Base-by-base conservation (phyloP, 2,113 vertebrate species). In the Cephalopterus ornatus region DNA sequence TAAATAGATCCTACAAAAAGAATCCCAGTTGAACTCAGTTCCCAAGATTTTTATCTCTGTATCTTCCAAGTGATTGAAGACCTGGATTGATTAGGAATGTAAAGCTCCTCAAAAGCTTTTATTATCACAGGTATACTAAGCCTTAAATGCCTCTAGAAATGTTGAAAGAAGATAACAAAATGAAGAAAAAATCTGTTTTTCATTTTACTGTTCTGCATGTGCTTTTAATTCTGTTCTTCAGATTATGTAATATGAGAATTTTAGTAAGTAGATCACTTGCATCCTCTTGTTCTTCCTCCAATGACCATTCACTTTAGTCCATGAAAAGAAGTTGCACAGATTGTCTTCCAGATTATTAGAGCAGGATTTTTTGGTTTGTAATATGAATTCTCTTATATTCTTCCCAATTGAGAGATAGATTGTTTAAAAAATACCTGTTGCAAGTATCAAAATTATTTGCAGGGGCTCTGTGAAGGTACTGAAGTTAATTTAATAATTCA, bases 401-500 rank as follows among this genome's bases (percentile, higher is more conserved):
- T 87, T 91, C 21, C 24, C 20, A 75, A 42, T 16, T 41, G 10
- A 82, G 21, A 90, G 8, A 32, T 1, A 33, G 2, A 35, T 37
- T 44, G 18, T 82, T 89, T 91, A 55, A 11, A 67, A 91, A 79
- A 56, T 78, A 46, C 15, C 22, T 86, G 47, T 49, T 80, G 8
- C 52, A 53, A 65, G 21, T 91, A 93, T 95, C 87, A 98, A 97
- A 98, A 98, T 95, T 85, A 85, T 97, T 97, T 97, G 94, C 97
- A 97, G 98, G 95, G 89, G 91, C 95, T 85, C 78, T 97, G 90
- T 85, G 94, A 98, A 98, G 94, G 96, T 97, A 98, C 13, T 94
- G 97, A 97, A 97, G 95, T 96, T 96, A 97, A 97, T 97, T 98
- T 98, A 98, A 98, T 98, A 96, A 98, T 97, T 97, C 97, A 98